Evolutionary conservation across 2,113 vertebrate species (phyloP), one percentile per base, ranked within the genome.

Genomic region (Oreochromis tanganicae): DNA sequence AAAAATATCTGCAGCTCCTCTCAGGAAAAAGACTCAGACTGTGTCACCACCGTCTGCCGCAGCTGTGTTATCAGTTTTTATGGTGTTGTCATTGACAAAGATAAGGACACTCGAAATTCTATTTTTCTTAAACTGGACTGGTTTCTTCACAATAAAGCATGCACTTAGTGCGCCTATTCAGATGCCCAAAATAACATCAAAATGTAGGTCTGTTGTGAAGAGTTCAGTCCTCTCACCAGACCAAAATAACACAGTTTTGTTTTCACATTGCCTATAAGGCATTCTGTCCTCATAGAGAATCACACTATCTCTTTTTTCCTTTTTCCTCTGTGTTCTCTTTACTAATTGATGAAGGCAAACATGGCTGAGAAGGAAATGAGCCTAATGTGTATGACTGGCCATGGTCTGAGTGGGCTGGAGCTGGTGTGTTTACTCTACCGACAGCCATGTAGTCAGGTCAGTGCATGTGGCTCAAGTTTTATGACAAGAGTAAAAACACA

Each of bases 321-420:
- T 17, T 68, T 80, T 24, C 11, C 29, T 19, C 46, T n/a, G 38
- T 87, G 56, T 83, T 48, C 83, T 87, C 54, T 59, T 89, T 34
- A 55, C 80, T 91, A 86, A 94, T 82, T 86, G 78, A 85, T 88
- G 78, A 92, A 84, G 46, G 71, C 71, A 94, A 93, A 93, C 89
- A 90, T 8, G 59, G 52, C 84, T 79, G 88, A 78, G 79, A 87
- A 87, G 92, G 84, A 92, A 95, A 93, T 93, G 3, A 92, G 79
- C 34, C 54, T 91, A 92, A 94, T 90, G 89, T 21, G 90, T 80
- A 36, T 91, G 56, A 88, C 41, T 87, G 80, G 80, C 75, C 13
- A 5, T 75, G 83, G 81, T 48, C 80, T 73, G 50, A 86, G 73
- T 66, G 73, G 79, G 21, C 83, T 71, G 86, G 66, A 85, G 81